Base-by-base conservation (phyloP, 2,888 invertebrate species). In the Listrodromus nycthemerus region DNA sequence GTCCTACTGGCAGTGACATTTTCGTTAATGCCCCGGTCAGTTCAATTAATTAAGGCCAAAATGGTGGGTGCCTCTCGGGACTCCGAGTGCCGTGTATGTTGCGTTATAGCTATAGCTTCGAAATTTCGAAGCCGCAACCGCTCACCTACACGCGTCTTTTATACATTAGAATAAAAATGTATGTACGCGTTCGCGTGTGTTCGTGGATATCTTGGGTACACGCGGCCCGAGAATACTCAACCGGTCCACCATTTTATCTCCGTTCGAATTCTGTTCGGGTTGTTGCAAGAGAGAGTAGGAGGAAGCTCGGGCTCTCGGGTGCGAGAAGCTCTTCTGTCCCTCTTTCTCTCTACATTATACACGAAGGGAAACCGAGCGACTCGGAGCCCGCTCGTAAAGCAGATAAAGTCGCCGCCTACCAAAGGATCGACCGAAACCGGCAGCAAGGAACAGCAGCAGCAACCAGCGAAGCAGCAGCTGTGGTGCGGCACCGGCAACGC, bases 401-500 rank as follows among this genome's bases (percentile, higher is more conserved):
- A 92, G 91, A 92, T 92, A 92, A 92, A 92, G 92, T 92, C 91
- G 91, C 92, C 92, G 92, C 92, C 92, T 92, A 92, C 92, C 91
- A 91, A 91, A 92, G 89, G 91, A 91, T 90, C 90, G 90, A 91
- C 91, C 90, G 92, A 92, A 92, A 82, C 87, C 86, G 85, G 86
- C 87, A 86, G 87, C 87, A 84, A 82, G 82, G 79, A 84, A 84
- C 84, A 84, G 84, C 84, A 84, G 81, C 65, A 63, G 79, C 91
- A 87, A 89, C 91, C 91, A 90, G 91, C 90, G 37, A 10, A 88
- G 91, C 91, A 89, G 91, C 90, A 71, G 70, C 78, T 63, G 69
- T 33, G 73, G 69, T 78, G 69, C 80, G 77, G 74, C 66, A 83
- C 71, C 80, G 27, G 58, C 76, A 76, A 71, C 75, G 76, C 83